phyloP scores from a whole-genome alignment of 2,113 vertebrate species.

The Larimichthys polyactis region DNA sequence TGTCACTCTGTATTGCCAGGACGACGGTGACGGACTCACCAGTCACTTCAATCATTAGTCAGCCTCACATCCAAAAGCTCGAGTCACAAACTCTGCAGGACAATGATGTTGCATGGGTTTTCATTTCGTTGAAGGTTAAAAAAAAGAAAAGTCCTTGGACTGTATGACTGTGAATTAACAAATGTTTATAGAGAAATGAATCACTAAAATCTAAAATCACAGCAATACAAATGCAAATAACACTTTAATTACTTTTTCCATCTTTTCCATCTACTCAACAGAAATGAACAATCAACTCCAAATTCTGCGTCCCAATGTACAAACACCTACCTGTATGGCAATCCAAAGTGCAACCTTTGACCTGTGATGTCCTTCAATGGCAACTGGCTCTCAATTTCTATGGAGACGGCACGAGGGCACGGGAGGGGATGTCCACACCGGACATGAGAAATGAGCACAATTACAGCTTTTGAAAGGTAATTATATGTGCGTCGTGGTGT shows the following conservation, averaged over 20 bases:
- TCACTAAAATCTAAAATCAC: neutral
- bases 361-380: constrained; percentile 53
- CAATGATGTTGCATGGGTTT: constrained; percentile 10
- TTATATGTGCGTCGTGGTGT: constrained; percentile 67
- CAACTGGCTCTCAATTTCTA: constrained; percentile 61
- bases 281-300: neutral
- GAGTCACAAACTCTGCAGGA: constrained; percentile 23
- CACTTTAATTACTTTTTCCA: neutral
- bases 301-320: neutral
- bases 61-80: constrained; percentile 42
- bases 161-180: neutral
- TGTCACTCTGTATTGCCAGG: constrained; percentile 73
- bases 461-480: constrained; percentile 80
- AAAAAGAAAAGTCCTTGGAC: neutral
- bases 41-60: constrained; percentile 72
- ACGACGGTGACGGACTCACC: constrained; percentile 64
- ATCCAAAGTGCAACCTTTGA: constrained; percentile 35
- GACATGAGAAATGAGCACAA: constrained; percentile 82
- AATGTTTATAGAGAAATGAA: neutral
- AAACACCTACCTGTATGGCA: constrained; percentile 2
- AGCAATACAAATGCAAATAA: neutral
- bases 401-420: constrained; percentile 47
- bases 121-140: neutral
- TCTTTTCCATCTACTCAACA: neutral
- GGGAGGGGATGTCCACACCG: constrained; percentile 35